Conservation (phyloP, 2,888 invertebrate species). For the Anoplius nigerrimus region DNA sequence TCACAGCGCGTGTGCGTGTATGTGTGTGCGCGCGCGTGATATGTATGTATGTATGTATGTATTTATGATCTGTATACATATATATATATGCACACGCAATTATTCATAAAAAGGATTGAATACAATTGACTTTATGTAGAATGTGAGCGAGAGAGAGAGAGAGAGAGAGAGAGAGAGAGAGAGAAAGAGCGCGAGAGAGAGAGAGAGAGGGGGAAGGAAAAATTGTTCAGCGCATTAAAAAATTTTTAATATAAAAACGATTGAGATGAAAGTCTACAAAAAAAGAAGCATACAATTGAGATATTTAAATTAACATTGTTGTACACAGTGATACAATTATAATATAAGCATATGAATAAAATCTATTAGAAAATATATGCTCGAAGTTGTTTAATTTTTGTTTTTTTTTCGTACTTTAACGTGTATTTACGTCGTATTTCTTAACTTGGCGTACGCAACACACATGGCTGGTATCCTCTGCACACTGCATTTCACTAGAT, state of each 20-base stretch:
- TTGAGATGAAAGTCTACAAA: conserved; percentile 69
- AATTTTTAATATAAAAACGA: conserved; percentile 70
- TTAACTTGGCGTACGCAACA: conserved; percentile 38
- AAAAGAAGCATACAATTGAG: conserved; percentile 70
- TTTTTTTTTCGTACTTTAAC: conserved; percentile 36
- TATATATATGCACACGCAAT: conserved; percentile 57
- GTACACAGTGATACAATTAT: conserved; percentile 76
- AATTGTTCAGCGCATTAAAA: conserved; percentile 71
- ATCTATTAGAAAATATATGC: conserved; percentile 74
- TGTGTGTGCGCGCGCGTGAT: conserved; percentile 55
- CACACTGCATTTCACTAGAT: conserved; percentile 65
- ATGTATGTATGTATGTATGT: conserved; percentile 54
- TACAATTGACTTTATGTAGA: conserved; percentile 68
- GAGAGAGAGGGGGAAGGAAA: conserved; percentile 55
- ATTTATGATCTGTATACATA: conserved; percentile 52
- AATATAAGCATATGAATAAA: conserved; percentile 75
- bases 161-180: conserved; percentile 54
- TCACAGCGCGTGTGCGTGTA: conserved; percentile 50
- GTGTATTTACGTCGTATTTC: conserved; percentile 21
- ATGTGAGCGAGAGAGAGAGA: conserved; percentile 55
- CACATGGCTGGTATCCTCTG: conserved; percentile 71
- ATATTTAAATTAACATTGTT: conserved; percentile 75
- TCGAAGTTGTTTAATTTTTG: conserved; percentile 62
- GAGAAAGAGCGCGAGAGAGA: conserved; percentile 54
- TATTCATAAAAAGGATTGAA: conserved; percentile 66